Conservation (phyloP, 2,888 invertebrate genomes). For the Tetropium fuscum region DNA sequence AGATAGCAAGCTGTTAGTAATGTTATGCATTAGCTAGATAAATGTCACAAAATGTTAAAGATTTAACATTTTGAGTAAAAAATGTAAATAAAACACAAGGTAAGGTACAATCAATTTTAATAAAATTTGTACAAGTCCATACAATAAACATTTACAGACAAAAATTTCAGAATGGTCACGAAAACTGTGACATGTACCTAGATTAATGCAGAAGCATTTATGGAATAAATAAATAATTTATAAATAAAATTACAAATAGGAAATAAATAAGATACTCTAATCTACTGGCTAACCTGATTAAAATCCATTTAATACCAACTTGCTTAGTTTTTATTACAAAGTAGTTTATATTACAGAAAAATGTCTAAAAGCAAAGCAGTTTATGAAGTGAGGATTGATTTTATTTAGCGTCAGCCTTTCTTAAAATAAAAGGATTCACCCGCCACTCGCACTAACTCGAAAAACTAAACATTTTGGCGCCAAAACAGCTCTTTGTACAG, state of each 20-base stretch:
- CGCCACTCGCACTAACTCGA: conserved; percentile 12
- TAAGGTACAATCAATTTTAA: conserved; percentile 39
- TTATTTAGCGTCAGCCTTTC: no score
- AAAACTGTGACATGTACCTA: conserved; percentile 66
- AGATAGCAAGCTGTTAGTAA: conserved; percentile 39
- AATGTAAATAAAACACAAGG: conserved; percentile 38
- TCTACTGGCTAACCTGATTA: conserved; percentile 36
- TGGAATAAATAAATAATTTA: conserved; percentile 70
- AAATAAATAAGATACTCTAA: conserved; percentile 44
- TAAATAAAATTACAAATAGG: conserved; percentile 64
- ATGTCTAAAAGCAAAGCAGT: conserved; percentile 22
- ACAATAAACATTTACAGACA: conserved; percentile 35
- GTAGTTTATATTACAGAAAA: conserved; percentile 36
- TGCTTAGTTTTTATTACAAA: conserved; percentile 36
- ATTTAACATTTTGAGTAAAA: conserved; percentile 31
- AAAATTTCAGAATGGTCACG: conserved; percentile 55
- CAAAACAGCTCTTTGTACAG: conserved; percentile 33
- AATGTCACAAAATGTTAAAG: conserved; percentile 61
- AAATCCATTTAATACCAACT: conserved; percentile 31
- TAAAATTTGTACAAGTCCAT: conserved; percentile 45
- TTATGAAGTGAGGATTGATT: no score
- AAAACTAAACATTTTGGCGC: conserved; percentile 37
- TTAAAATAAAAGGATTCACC: not conserved
- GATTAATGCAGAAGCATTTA: conserved; percentile 62
- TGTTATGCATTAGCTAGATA: conserved; percentile 58